These are phyloP conservation scores for Laspeyria flexula DNA, from an alignment of 2,888 invertebrate genomes.

Conservation along the genomic window DNA sequence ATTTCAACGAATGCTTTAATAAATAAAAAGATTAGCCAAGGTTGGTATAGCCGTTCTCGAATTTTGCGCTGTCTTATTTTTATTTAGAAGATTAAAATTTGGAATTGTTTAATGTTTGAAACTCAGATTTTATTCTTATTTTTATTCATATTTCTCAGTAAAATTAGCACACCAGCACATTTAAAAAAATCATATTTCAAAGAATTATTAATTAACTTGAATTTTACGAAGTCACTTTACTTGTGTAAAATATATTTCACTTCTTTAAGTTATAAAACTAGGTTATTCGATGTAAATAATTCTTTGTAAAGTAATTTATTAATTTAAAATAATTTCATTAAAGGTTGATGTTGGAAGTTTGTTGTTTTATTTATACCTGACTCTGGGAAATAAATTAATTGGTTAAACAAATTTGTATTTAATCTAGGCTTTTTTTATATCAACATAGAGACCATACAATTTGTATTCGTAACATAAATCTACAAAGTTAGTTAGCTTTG, in stretches of 20 bases:
- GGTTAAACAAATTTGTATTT: no score
- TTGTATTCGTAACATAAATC: no score
- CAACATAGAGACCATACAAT: no score
- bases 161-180: constrained; percentile 12
- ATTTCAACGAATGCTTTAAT: no score
- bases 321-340: constrained; percentile 66
- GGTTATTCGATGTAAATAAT: constrained; percentile 45
- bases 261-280: constrained; percentile 24
- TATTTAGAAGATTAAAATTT: no score
- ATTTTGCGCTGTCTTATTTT: no score
- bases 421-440: no score
- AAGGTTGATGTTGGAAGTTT: constrained; percentile 69
- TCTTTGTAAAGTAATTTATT: constrained; percentile 60
- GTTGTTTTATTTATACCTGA: constrained; percentile 33
- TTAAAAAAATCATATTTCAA: constrained; percentile 18
- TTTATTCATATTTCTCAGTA: constrained; percentile 6
- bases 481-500: no score
- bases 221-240: constrained; percentile 13
- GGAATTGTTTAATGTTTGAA: no score
- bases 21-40: no score
- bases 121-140: no score
- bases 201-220: constrained; percentile 5
- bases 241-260: constrained; percentile 21
- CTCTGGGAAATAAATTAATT: neutral
- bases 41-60: no score